phyloP scores from a whole-genome alignment of 2,113 vertebrate genomes.

The Gorsachius goisagi region DNA sequence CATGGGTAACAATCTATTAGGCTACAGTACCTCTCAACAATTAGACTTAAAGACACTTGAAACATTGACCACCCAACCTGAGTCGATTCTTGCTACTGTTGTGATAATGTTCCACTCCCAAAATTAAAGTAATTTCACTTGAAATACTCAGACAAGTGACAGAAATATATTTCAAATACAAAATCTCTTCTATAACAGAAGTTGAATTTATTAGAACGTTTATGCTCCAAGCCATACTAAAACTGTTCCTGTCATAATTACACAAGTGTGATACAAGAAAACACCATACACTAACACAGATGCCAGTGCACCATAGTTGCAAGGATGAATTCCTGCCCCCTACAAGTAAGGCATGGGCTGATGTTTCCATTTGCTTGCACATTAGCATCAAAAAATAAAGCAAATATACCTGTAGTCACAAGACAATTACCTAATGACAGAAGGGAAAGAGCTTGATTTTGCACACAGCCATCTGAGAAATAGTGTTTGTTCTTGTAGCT shows the following conservation, averaged over 20 bases:
- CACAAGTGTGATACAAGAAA: not conserved
- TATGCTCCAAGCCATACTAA: not conserved
- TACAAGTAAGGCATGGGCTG: not conserved
- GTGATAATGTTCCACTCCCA: not conserved
- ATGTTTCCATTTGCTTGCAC: not conserved
- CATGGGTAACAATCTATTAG: not conserved
- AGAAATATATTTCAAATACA: not conserved
- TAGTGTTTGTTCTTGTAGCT: not conserved
- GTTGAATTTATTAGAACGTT: not conserved
- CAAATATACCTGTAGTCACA: not conserved
- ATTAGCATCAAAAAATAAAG: not conserved
- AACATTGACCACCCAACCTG: not conserved
- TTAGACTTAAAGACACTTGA: not conserved
- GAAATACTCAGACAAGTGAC: not conserved
- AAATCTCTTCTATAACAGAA: not conserved
- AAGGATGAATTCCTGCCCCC: not conserved
- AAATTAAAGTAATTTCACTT: not conserved
- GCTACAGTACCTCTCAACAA: not conserved
- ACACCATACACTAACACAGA: rapidly evolving
- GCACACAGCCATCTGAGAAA: not conserved
- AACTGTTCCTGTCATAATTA: not conserved
- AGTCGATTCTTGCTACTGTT: not conserved
- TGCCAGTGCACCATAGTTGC: not conserved
- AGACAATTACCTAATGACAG: not conserved
- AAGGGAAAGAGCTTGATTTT: not conserved